Conservation (phyloP, 2,888 invertebrate genomes). For the Cataglyphis livida region DNA sequence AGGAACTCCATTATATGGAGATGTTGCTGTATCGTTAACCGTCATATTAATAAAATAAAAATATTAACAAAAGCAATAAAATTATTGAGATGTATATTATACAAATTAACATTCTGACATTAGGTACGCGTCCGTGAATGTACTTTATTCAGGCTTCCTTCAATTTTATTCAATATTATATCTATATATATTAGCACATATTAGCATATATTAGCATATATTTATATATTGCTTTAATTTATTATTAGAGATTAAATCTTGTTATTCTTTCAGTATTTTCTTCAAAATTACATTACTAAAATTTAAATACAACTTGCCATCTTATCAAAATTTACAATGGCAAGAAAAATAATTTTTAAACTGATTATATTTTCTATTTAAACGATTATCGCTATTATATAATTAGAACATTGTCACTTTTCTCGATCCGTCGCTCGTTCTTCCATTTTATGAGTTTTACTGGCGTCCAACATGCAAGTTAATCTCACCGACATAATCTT, state of each 20-base stretch:
- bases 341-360: not conserved
- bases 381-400: not conserved
- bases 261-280: not conserved
- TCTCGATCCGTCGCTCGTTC: not conserved
- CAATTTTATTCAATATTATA: not conserved
- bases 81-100: constrained; percentile 4
- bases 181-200: too few relatives aligned
- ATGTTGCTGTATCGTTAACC: constrained; percentile 52
- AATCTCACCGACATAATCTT: not conserved
- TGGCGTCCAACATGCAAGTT: not conserved
- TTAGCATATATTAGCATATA: too few relatives aligned
- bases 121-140: not conserved
- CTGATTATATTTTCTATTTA: constrained; percentile 1
- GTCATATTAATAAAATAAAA: constrained; percentile 56
- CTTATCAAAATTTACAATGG: not conserved
- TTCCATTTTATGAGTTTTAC: not conserved
- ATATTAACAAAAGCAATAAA: not conserved
- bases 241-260: not conserved
- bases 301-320: not conserved
- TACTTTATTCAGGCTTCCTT: not conserved
- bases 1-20: constrained; percentile 54
- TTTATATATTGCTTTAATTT: not conserved
- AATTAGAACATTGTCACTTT: not conserved
- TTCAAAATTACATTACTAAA: not conserved
- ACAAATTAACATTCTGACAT: not conserved